These are phyloP conservation scores for Caenorhabditis virilis DNA, from an alignment of 2,888 invertebrate genomes.

Conservation along the genomic window DNA sequence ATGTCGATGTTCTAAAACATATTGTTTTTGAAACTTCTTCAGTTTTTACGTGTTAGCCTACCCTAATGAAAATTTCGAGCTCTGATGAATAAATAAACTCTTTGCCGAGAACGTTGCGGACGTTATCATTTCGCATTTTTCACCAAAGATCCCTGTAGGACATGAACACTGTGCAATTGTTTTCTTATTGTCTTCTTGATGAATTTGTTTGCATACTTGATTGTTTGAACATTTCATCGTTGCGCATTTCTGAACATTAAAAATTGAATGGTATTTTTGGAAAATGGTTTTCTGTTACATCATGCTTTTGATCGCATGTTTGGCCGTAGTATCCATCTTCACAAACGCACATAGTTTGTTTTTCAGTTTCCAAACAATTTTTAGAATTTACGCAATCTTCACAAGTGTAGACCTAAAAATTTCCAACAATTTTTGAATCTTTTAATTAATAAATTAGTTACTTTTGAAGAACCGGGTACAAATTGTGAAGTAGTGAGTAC, in stretches of 20 bases:
- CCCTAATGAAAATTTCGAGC: conserved; percentile 52
- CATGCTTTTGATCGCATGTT: conserved; percentile 38
- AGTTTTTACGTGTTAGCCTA: conserved; percentile 2
- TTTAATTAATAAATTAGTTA: too few species aligned
- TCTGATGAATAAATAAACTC: conserved; percentile 56
- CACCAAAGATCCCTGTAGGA: conserved; percentile 42
- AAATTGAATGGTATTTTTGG: too few species aligned
- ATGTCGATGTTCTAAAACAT: conserved; percentile 23
- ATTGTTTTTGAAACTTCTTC: not conserved
- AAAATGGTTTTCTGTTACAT: too few species aligned
- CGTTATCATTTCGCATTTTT: conserved; percentile 42
- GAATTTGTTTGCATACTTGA: conserved; percentile 29
- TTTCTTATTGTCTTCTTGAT: conserved; percentile 6
- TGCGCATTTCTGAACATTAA: conserved; percentile 41
- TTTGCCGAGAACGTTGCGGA: conserved; percentile 51
- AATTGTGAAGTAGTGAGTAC: not conserved
- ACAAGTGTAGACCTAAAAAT: conserved; percentile 29
- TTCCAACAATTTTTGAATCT: too few species aligned
- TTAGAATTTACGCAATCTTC: conserved; percentile 41
- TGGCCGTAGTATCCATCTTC: conserved; percentile 41
- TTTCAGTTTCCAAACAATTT: conserved; percentile 41
- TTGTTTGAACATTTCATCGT: conserved; percentile 19
- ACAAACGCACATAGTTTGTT: conserved; percentile 47
- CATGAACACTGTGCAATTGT: conserved; percentile 37
- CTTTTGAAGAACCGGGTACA: too few species aligned